Evolutionary conservation across 2,888 invertebrate genomes (phyloP).

Genomic region (Smittia aterrima): DNA sequence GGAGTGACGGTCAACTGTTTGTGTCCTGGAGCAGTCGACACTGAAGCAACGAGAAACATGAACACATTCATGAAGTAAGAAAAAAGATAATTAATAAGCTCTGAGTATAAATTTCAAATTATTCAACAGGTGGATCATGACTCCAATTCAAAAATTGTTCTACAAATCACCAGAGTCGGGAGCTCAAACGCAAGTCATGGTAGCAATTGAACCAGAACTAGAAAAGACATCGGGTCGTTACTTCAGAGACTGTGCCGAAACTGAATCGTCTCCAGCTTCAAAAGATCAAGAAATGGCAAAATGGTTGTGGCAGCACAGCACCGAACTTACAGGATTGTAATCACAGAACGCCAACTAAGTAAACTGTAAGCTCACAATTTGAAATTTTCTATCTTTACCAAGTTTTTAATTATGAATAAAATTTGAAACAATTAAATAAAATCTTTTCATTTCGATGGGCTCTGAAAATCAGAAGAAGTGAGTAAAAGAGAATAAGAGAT

Average conservation of each 20-base stretch:
- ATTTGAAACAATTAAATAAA: too few species aligned
- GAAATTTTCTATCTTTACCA: too few species aligned
- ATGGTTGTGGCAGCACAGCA: slow-evolving; percentile 44
- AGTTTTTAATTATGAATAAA: too few species aligned
- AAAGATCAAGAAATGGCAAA: slow-evolving; percentile 42
- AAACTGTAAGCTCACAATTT: too few species aligned
- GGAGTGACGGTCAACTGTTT: slow-evolving; percentile 72
- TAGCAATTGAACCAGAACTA: slow-evolving; percentile 44
- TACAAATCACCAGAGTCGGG: slow-evolving; percentile 43
- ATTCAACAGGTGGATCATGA: neutral
- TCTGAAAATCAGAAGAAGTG: too few species aligned
- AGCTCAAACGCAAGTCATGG: slow-evolving; percentile 44
- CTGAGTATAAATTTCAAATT: neutral
- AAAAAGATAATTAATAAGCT: too few species aligned
- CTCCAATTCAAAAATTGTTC: slow-evolving; percentile 50
- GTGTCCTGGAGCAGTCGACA: slow-evolving; percentile 77
- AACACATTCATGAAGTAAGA: slow-evolving; percentile 41
- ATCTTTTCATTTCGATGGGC: too few species aligned
- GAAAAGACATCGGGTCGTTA: slow-evolving; percentile 43
- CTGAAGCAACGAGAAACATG: slow-evolving; percentile 66
- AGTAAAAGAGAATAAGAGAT: too few species aligned
- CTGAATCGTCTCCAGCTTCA: slow-evolving; percentile 42
- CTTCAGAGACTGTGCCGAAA: slow-evolving; percentile 43
- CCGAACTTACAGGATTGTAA: too few species aligned
- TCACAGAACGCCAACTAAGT: too few species aligned